Conservation (phyloP, 2,797 vertebrate genomes). For the Lacerta bilineata region DNA sequence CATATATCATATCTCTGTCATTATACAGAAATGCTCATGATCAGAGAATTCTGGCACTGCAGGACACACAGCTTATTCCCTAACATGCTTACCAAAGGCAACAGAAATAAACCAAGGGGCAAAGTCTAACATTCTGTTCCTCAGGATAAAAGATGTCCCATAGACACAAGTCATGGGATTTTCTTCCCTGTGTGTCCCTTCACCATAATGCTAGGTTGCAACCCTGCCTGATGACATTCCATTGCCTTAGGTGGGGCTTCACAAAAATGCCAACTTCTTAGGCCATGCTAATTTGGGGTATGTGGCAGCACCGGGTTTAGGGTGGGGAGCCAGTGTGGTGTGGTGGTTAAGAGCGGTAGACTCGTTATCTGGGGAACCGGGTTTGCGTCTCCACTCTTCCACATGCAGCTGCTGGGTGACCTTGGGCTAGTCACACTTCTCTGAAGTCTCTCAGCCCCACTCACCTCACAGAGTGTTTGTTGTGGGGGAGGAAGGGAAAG, state of each 20-base stretch:
- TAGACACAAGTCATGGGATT: not conserved
- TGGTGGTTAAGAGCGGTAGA: too few relatives aligned
- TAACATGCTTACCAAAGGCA: not conserved
- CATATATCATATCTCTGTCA: conserved; percentile 49
- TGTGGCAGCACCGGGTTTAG: too few relatives aligned
- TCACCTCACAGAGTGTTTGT: too few relatives aligned
- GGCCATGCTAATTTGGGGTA: not conserved
- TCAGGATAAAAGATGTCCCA: not conserved
- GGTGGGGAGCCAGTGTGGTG: too few relatives aligned
- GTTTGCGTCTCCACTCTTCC: too few relatives aligned
- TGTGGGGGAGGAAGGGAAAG: too few relatives aligned
- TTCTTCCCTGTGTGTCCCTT: not conserved
- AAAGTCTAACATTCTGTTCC: not conserved
- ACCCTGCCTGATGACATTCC: not conserved
- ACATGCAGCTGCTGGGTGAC: too few relatives aligned
- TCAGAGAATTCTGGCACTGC: not conserved
- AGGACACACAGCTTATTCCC: not conserved
- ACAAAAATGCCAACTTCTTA: not conserved
- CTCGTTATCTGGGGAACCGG: too few relatives aligned
- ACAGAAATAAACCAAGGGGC: not conserved
- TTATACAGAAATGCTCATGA: not conserved
- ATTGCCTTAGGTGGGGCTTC: not conserved
- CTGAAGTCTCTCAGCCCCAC: too few relatives aligned
- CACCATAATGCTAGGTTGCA: not conserved
- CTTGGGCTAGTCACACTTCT: too few relatives aligned